These are phyloP conservation scores for Ganaspis sp. DNA, from an alignment of 1,140 invertebrate species.

Conservation along the genomic window DNA sequence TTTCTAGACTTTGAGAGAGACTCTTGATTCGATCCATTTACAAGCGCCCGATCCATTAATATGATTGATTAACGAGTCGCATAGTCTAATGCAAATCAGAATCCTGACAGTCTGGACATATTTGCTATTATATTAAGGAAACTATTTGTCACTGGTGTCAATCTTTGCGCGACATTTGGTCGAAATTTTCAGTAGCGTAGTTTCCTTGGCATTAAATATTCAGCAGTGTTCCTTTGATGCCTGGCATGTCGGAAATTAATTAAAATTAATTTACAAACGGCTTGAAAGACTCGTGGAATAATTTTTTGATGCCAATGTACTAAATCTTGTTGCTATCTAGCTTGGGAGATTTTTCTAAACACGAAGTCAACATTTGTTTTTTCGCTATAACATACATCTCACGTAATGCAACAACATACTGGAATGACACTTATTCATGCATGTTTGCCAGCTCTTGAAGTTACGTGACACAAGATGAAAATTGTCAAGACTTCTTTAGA, in stretches of 20 bases:
- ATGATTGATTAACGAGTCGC: slow-evolving; percentile 4
- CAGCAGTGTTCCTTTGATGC: no score
- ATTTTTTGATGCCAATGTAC: no score
- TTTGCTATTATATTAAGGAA: neutral
- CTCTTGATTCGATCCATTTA: neutral
- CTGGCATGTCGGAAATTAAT: neutral
- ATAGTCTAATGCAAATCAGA: slow-evolving; percentile 5
- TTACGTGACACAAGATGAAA: neutral
- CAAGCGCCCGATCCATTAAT: neutral
- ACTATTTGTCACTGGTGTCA: slow-evolving; percentile 14
- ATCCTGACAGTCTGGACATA: neutral
- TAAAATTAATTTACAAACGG: neutral
- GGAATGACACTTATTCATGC: neutral
- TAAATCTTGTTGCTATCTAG: no score
- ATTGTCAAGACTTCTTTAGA: neutral
- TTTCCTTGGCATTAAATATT: neutral
- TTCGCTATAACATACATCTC: neutral
- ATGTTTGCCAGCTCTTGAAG: neutral
- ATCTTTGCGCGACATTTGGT: neutral
- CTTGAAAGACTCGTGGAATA: no score
- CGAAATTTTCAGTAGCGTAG: neutral
- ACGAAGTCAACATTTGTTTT: neutral
- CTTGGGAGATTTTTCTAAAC: neutral
- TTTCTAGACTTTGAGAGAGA: neutral
- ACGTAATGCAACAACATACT: slow-evolving; percentile 7